Percentiles rank a stretch among this genome's conserved stretches.
Evolutionary conservation across 1,140 invertebrate genomes (phyloP).

Genomic region (Wasmannia auropunctata): DNA sequence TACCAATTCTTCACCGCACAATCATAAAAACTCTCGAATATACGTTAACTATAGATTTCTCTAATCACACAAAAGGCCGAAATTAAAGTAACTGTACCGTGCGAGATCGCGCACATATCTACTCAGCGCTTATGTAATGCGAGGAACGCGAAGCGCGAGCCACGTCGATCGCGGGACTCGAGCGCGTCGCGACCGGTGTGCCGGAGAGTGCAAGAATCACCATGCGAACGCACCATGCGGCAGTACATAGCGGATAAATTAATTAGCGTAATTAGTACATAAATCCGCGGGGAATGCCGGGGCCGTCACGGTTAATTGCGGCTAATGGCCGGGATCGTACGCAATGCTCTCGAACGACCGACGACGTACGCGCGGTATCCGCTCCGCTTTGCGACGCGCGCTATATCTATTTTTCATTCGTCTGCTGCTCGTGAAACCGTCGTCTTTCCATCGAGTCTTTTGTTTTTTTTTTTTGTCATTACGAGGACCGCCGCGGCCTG

Average conservation of each 20-base stretch:
- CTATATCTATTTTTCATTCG: slow-evolving; percentile 1
- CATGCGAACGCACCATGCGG: neutral
- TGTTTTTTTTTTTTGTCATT: neutral
- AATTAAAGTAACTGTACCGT: neutral
- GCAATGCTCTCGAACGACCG: neutral
- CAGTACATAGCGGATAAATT: slow-evolving; percentile 71
- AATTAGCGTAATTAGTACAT: slow-evolving; percentile 79
- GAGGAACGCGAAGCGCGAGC: neutral
- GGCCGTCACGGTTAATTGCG: slow-evolving; percentile 75
- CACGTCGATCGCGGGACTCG: neutral
- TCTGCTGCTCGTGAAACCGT: neutral
- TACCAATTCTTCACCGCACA: neutral
- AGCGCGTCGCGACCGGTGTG: neutral
- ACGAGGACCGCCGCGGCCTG: neutral
- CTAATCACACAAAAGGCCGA: neutral
- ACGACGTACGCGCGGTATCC: neutral
- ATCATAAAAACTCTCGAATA: neutral
- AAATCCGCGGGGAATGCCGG: slow-evolving; percentile 73
- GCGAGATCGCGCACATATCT: neutral
- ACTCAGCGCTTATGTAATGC: neutral
- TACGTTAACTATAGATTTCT: slow-evolving; percentile 1
- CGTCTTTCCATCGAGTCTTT: neutral
- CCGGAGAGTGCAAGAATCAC: slow-evolving; percentile 18
- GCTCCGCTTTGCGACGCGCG: neutral
- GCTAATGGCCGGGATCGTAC: slow-evolving; percentile 67